Evolutionary conservation across 2,888 invertebrate genomes (phyloP), one percentile per base, ranked within the genome.

Genomic region (Fragum sueziense): DNA sequence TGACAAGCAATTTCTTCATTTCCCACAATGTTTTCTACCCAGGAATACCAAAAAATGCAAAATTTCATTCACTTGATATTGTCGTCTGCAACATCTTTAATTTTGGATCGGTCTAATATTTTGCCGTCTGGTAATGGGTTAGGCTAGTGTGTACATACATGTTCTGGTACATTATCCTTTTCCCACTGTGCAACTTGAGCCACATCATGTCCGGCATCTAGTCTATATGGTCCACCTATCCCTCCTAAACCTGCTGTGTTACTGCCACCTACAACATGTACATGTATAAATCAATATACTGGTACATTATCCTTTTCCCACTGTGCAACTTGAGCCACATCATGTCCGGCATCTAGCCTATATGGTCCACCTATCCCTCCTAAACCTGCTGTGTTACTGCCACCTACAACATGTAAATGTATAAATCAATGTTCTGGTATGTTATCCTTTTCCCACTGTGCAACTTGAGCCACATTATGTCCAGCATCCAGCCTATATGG

Each of bases 341-440:
- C 95, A 88, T 99, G 98, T 0, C 99, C 98, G 73, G 97, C 97
- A 93, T 99, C 99, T 20, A 99, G 94, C 0, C 99, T 94, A 94
- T 97, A 99, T 0, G 99, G 98, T 0, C 98, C 99, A 25, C 99
- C 99, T 93, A 97, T 97, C 1, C 99, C 99, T 14, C 99, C 99
- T 54, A 99, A 94, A 0, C 87, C 99, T 0, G 98, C 98, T 0
- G 98, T 99, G 92, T 98, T 98, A 74, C 98, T 92, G 29, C 94
- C 94, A 61, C 98, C 98, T 87, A 92, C 3, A 47, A 47, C n/a
- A 9, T 47, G 14, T n/a, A n/a, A n/a, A n/a, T 14, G 3, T 17
- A 31, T 27, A 51, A 68, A 54, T 59, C 68, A 93, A 71, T 94
- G 92, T 76, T 97, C 97, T 0, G 99, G 98, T 1, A 99, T 96